Percentiles rank a stretch among this genome's conserved stretches.
These are phyloP conservation scores for Epinephelus moara DNA, from an alignment of 2,113 vertebrate genomes.

Conservation along the genomic window DNA sequence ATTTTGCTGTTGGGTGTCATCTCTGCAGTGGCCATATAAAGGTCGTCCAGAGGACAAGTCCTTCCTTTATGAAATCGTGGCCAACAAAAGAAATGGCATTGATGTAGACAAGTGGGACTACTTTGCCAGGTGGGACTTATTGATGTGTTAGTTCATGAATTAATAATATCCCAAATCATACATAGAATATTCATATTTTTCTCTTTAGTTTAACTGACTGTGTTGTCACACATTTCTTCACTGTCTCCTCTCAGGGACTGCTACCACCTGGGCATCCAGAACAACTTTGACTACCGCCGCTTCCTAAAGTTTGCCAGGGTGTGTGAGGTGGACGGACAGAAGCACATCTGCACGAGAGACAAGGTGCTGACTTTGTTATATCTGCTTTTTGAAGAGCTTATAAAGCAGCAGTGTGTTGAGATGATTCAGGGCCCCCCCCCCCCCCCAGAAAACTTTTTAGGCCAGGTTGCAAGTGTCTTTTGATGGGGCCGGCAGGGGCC, in stretches of 20 bases:
- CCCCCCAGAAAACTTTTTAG: too few species aligned
- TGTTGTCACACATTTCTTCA: not conserved
- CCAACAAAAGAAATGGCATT: slow-evolving; percentile 94
- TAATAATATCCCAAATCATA: not conserved
- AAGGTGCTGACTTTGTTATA: slow-evolving; percentile 84
- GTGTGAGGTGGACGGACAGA: slow-evolving; percentile 86
- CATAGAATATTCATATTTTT: not conserved
- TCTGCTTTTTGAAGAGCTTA: not conserved
- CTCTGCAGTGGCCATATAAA: slow-evolving; percentile 88
- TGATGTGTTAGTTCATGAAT: not conserved
- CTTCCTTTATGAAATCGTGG: slow-evolving; percentile 97
- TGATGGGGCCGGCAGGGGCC: too few species aligned
- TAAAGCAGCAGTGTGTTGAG: not conserved
- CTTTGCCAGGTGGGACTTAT: slow-evolving; percentile 90
- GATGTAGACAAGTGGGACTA: slow-evolving; percentile 99
- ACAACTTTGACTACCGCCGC: slow-evolving; percentile 94
- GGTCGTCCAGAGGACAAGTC: slow-evolving; percentile 90
- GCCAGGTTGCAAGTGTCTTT: too few species aligned
- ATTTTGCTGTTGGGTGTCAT: not conserved
- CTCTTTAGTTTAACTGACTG: not conserved
- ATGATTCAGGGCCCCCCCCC: too few species aligned
- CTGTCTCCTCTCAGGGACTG: slow-evolving; percentile 87
- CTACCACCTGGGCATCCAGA: slow-evolving; percentile 94
- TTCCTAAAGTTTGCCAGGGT: slow-evolving; percentile 93
- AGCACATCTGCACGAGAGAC: slow-evolving; percentile 92